Percentiles rank a stretch among this genome's conserved stretches.
These are phyloP conservation scores for Pterophyllum scalare DNA, from an alignment of 2,113 vertebrate genomes.

Conservation along the genomic window DNA sequence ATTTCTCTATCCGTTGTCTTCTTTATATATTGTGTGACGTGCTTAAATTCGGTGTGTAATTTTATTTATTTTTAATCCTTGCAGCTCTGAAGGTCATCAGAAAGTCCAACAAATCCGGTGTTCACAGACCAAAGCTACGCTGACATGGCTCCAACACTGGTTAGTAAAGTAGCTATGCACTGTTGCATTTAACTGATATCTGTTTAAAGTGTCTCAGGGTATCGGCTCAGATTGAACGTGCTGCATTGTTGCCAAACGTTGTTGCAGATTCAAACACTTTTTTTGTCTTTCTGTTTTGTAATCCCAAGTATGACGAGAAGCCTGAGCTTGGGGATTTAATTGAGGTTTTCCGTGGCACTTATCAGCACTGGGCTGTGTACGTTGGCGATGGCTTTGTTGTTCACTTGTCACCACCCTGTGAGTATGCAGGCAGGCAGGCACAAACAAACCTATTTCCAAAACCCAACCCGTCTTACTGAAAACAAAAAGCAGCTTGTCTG, in stretches of 20 bases:
- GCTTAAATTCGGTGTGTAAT: neutral
- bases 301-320: constrained; percentile 70
- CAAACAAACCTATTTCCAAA: neutral
- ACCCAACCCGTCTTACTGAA: neutral
- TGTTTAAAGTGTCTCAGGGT: neutral
- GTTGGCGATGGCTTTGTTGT: constrained; percentile 85
- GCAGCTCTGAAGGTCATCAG: neutral
- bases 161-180: constrained; percentile 10
- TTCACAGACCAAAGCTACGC: neutral
- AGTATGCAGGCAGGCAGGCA: constrained; percentile 48
- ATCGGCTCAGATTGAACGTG: neutral
- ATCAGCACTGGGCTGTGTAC: constrained; percentile 89
- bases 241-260: neutral
- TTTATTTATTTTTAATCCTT: neutral
- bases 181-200: rapidly evolving
- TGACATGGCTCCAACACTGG: constrained; percentile 76
- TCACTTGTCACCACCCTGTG: constrained; percentile 85
- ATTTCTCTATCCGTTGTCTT: neutral
- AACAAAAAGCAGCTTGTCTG: neutral
- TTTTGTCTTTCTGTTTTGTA: neutral
- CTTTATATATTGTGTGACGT: neutral
- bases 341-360: constrained; percentile 83
- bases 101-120: neutral
- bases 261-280: neutral
- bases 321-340: constrained; percentile 86